Evolutionary conservation across 2,113 vertebrate genomes (phyloP), one percentile per base, ranked within the genome.

Genomic region (Sceloporus tristichus): DNA sequence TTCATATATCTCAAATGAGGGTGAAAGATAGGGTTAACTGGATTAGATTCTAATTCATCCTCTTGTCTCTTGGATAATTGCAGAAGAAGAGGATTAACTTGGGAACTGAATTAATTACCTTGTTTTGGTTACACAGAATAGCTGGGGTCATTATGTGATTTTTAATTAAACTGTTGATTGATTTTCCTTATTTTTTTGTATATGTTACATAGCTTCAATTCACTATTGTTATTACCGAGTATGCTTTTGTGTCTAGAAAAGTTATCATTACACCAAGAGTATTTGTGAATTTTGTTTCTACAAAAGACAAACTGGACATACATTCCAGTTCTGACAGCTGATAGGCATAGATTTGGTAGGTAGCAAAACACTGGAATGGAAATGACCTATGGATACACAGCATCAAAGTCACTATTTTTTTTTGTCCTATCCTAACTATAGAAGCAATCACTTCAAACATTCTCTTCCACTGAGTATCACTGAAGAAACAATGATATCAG

Each of bases 111-210:
- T 89, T 89, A 82, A 89, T 89, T 89, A 89, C 29, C n/a, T 38
- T 89, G 79, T 89, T 85, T 75, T 87, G 84, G 73, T 85, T 89
- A 82, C 84, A 89, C 48, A 70, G 84, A 82, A 86, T 89, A 82
- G 79, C 84, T 82, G 78, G 76, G 84, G 79, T 89, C 84, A 85
- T 89, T 82, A 76, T 68, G 59, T 82, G 71, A 82, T 86, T 89
- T 81, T 89, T 89, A 89, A 89, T 89, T 86, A 85, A 89, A 89
- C 62, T 85, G 78, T 85, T 89, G 71, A 82, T 56, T 86, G 84
- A 82, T 85, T 82, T 85, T 79, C 73, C 78, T 75, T 75, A 85
- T 89, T 82, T 82, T 89, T 87, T 85, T 82, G 71, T 82, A 89
- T 75, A 82, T 66, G 34, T 38, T 77, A 53, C 25, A 54, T 40